Base-by-base conservation (phyloP, 2,888 invertebrate genomes). In the Mycogona germanica region DNA sequence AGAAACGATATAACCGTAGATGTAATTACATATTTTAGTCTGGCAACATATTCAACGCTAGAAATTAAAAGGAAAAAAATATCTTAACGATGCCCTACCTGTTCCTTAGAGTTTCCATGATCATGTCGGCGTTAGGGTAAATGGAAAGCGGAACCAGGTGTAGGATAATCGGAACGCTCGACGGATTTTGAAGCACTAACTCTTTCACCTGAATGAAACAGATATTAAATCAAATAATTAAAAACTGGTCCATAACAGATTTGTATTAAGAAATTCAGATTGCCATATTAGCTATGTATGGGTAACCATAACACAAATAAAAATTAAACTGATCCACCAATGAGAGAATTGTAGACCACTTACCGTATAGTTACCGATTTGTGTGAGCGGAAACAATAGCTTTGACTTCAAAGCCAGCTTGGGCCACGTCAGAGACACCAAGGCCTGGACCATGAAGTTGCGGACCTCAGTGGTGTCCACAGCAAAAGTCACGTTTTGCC, bases 151-250 rank as follows among this genome's bases (percentile, higher is more conserved):
- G 76, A n/a, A 83, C 74, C 54, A 82, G 69, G 68, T 89, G 88
- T 63, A 87, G 74, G 56, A 86, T 71, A 56, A 88, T 68, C 57
- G 81, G 76, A 52, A 70, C 67, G 64, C 76, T 76, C 58, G 78
- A 77, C 30, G 88, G 87, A 74, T 89, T 91, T 66, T 78, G 75
- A 60, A 85, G 71, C 51, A 78, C 76, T 62, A 88, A 70, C 55
- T 77, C 78, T 65, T 78, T 75, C 63, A 78, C 67, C 72, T 72
- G 62, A 35, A 62, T 62, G 54, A 25, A 46, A 32, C 35, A n/a
- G n/a, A 32, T n/a, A 32, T 32, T n/a, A n/a, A 32, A 32, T n/a
- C 35, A n/a, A n/a, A 32, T n/a, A 32, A 12, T 32, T 32, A 32
- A 32, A 12, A 32, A 9, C n/a, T 32, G n/a, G 35, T 32, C 9